These are phyloP conservation scores for Melanerpes aurifrons DNA, from an alignment of 2,113 vertebrate genomes.

Conservation along the genomic window DNA sequence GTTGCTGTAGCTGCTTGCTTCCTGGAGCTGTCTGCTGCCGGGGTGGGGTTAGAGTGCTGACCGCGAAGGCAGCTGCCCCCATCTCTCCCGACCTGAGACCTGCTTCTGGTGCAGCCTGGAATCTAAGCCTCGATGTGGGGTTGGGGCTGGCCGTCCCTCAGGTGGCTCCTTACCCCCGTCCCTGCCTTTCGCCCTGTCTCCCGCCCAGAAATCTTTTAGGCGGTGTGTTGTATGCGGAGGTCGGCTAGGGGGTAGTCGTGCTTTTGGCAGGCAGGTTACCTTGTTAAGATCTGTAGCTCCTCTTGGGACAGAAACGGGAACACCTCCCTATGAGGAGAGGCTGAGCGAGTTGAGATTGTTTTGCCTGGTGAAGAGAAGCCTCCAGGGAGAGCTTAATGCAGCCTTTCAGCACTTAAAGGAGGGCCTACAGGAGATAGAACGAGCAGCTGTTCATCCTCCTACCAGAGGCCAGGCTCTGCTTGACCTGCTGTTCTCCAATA, in stretches of 20 bases:
- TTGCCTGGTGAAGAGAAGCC: neutral
- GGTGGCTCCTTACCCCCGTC: neutral
- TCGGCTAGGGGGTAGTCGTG: neutral
- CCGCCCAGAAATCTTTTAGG: too few relatives aligned
- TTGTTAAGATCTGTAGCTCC: neutral
- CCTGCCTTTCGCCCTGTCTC: too few relatives aligned
- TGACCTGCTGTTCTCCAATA: too few relatives aligned
- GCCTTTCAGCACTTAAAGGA: neutral
- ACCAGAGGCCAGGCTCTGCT: too few relatives aligned
- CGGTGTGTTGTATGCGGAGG: rapidly evolving
- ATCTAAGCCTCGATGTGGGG: too few relatives aligned
- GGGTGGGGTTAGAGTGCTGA: too few relatives aligned
- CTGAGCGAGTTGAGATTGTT: neutral
- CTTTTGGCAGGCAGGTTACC: neutral
- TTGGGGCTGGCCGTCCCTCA: rapidly evolving
- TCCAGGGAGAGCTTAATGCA: neutral
- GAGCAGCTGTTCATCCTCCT: too few relatives aligned
- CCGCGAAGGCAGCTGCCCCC: too few relatives aligned
- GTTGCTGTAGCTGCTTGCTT: too few relatives aligned
- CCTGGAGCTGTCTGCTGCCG: rapidly evolving
- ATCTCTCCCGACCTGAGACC: rapidly evolving
- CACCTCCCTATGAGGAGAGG: neutral
- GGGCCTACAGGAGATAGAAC: too few relatives aligned
- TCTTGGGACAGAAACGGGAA: neutral
- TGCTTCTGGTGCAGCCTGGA: too few relatives aligned